Base-by-base conservation (phyloP, 1,140 invertebrate genomes). In the Octopus bimaculoides region DNA sequence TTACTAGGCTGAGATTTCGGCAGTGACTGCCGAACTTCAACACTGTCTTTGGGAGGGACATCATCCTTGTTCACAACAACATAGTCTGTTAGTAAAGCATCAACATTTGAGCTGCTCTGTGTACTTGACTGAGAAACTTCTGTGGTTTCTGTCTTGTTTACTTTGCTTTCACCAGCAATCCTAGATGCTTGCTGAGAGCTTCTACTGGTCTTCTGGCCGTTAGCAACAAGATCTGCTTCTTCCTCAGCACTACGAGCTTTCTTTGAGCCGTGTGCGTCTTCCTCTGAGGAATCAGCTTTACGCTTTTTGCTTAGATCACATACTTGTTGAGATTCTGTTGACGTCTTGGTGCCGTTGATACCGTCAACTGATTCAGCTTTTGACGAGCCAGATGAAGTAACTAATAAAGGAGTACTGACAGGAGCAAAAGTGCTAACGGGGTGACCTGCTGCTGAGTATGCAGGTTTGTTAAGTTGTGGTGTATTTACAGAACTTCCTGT, bases 31-130 rank as follows among this genome's bases (percentile, higher is more conserved):
- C 81, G 74, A 52, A 89, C 86, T 77, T 87, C 86, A 20, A 80
- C 52, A 79, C 88, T 89, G 73, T 89, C 83, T 55, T 85, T 52
- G 41, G 82, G 79, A 54, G 88, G 88, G n/a, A 89, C 85, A 80
- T 89, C 86, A 53, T 82, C 78, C 74, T 83, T 86, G 78, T 84
- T 84, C 56, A 88, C 83, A 77, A 89, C 83, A 77, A 87, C 86
- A 84, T 83, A 89, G 66, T 88, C 87, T 71, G 84, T 81, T 52
- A 79, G 26, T n/a, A 20, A 79, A 53, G 84, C 41, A 61, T 85
- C 83, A 6, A 71, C 77, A 10, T 79, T 75, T 54, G 41, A 77
- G 52, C 61, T 10, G 12, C 82, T 81, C 41, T 52, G 52, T 75
- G 17, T 75, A n/a, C 20, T 52, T 17, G 74, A 52, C 26, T 17